These are phyloP conservation scores for Potorous gilbertii DNA, from an alignment of 2,797 vertebrate species.

Conservation along the genomic window DNA sequence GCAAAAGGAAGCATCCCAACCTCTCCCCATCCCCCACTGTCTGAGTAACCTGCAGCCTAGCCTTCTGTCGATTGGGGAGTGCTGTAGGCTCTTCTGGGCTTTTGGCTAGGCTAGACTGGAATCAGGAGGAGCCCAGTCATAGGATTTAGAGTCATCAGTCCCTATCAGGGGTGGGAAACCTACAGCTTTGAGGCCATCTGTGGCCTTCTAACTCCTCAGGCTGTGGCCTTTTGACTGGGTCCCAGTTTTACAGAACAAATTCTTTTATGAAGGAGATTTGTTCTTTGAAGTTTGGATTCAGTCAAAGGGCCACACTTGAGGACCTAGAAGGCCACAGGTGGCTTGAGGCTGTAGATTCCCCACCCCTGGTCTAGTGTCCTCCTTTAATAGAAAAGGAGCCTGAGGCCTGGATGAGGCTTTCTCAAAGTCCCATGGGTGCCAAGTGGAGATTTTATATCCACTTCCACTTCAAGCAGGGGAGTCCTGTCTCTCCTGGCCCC, in stretches of 20 bases:
- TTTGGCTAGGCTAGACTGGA: neutral
- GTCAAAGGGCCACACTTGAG: too few species aligned
- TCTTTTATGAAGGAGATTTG: too few species aligned
- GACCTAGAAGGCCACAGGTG: too few species aligned
- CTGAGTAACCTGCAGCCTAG: neutral
- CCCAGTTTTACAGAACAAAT: too few species aligned
- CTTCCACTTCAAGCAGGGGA: neutral
- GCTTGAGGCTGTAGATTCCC: too few species aligned
- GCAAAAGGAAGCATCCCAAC: neutral
- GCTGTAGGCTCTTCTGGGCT: neutral
- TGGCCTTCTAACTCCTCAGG: too few species aligned
- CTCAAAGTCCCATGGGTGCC: neutral
- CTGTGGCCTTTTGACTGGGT: too few species aligned
- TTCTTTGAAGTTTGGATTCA: too few species aligned
- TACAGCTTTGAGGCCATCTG: too few species aligned
- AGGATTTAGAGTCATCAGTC: neutral
- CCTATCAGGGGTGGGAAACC: too few species aligned
- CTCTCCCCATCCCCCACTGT: neutral
- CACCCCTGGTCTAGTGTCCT: neutral
- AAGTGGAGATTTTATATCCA: neutral
- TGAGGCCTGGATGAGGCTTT: neutral
- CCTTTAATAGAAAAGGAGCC: neutral
- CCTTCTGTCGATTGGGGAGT: neutral
- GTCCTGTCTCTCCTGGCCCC: fast-evolving
- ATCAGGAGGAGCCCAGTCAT: neutral